A percentile compares a stretch with the other conserved stretches of the same genome.
Conservation (phyloP, 2,113 vertebrate genomes). For the Myiopsitta monachus region DNA sequence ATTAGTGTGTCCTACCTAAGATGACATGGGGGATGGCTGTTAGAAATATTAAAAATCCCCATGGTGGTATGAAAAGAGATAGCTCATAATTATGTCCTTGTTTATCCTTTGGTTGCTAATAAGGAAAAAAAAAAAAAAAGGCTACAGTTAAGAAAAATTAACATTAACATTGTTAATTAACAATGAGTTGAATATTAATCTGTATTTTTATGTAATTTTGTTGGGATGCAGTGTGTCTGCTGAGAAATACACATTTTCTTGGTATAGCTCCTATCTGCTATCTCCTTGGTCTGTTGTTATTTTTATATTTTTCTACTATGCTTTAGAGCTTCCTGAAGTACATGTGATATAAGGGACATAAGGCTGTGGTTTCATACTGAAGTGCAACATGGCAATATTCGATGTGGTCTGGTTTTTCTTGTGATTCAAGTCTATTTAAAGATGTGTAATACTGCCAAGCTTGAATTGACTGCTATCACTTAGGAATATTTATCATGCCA, state of each 20-base stretch:
- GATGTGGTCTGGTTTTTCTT: background rate
- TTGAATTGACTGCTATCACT: background rate
- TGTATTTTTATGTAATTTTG: background rate
- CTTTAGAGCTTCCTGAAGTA: background rate
- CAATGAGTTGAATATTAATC: background rate
- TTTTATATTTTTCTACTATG: background rate
- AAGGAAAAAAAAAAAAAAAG: rapidly evolving
- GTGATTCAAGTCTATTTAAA: background rate
- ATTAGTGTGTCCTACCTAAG: background rate
- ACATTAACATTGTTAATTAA: too few species aligned
- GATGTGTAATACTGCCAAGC: background rate
- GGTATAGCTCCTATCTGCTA: background rate
- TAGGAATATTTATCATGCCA: conserved; percentile 24
- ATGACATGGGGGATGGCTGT: background rate
- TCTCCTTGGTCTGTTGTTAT: background rate
- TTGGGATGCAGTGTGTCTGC: background rate
- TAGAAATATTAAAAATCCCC: background rate
- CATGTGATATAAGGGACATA: background rate
- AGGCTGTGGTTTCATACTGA: background rate
- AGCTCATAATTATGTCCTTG: background rate
- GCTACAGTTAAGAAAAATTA: background rate
- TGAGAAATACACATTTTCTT: background rate
- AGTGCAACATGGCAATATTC: background rate
- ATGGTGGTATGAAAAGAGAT: background rate
- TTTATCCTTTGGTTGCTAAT: background rate